phyloP scores from a whole-genome alignment of 2,888 invertebrate genomes.

The Diarsia dahlii region DNA sequence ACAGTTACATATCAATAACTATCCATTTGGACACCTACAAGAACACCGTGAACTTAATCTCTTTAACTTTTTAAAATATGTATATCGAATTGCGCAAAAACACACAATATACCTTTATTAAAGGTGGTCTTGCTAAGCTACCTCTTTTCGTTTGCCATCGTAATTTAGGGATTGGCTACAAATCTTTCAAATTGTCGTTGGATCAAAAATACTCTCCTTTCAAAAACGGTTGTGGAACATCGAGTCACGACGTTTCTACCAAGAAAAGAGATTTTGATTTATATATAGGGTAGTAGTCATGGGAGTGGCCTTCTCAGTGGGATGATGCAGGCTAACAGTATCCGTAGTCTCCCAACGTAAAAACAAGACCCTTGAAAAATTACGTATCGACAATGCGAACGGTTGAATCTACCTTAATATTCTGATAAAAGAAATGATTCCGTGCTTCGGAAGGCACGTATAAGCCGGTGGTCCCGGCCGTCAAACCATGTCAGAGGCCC shows the following conservation, averaged over 20 bases:
- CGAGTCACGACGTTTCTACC: neutral
- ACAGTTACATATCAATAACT: neutral
- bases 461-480: too few species aligned
- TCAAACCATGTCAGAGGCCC: too few species aligned
- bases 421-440: too few species aligned
- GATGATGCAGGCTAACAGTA: too few species aligned
- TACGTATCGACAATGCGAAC: too few species aligned
- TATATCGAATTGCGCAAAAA: neutral
- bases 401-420: neutral
- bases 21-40: neutral
- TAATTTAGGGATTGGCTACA: neutral
- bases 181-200: neutral
- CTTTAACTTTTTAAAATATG: neutral
- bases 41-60: too few species aligned
- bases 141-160: neutral
- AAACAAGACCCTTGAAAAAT: neutral
- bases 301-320: too few species aligned
- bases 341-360: too few species aligned
- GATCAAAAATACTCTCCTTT: neutral
- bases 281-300: neutral
- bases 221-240: neutral
- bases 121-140: neutral
- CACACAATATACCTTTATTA: neutral
- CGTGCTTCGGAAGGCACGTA: too few species aligned
- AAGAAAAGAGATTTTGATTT: too few species aligned